Conservation (phyloP, 1,140 invertebrate species). For the Proctacanthus coquilletti region DNA sequence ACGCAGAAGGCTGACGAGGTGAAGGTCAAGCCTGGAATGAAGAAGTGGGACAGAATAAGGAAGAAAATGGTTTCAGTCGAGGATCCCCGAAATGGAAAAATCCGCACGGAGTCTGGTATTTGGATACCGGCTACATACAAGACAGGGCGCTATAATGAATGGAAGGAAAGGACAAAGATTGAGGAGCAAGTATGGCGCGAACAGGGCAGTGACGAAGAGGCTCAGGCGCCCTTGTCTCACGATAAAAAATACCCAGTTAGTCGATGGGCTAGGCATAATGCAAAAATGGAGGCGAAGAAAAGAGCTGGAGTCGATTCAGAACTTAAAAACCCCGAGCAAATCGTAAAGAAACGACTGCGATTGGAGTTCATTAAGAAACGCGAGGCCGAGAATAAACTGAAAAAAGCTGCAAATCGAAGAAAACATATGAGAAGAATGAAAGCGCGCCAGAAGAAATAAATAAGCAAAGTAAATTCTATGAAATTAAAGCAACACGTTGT, state of each 20-base stretch:
- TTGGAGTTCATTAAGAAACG: constrained; percentile 22
- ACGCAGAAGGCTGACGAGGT: constrained; percentile 54
- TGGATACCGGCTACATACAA: constrained; percentile 92
- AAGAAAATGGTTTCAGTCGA: constrained; percentile 78
- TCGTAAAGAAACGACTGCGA: constrained; percentile 44
- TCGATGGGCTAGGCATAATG: constrained; percentile 43
- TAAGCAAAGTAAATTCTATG: background rate
- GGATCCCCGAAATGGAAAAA: constrained; percentile 55
- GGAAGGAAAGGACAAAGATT: constrained; percentile 70
- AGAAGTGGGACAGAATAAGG: constrained; percentile 79
- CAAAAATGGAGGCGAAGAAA: constrained; percentile 37
- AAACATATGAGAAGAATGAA: constrained; percentile 20
- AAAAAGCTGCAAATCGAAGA: constrained; percentile 18
- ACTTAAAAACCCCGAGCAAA: constrained; percentile 50
- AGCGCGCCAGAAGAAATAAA: no score
- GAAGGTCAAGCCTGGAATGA: constrained; percentile 38
- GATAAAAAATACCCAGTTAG: constrained; percentile 33
- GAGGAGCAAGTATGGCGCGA: constrained; percentile 41
- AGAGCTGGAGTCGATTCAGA: constrained; percentile 32
- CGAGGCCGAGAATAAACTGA: constrained; percentile 16
- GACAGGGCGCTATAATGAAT: constrained; percentile 71
- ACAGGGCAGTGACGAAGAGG: constrained; percentile 39
- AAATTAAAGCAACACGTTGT: no score
- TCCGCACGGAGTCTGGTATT: constrained; percentile 85
- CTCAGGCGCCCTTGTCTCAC: constrained; percentile 18